phyloP scores from a whole-genome alignment of 2,113 vertebrate genomes.

The Perca flavescens region DNA sequence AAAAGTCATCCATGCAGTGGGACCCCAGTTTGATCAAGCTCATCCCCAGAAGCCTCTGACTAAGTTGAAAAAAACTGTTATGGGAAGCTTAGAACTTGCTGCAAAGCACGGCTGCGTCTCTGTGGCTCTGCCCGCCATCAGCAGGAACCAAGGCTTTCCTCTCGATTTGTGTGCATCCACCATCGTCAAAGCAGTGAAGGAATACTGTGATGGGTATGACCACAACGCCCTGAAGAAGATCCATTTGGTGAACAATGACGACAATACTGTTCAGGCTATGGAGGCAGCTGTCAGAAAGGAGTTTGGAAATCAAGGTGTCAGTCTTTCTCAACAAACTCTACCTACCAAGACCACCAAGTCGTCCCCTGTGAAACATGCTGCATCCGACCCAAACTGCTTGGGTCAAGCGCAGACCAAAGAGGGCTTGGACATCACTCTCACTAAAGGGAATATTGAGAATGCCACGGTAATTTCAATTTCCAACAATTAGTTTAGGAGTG shows the following conservation, averaged over 20 bases:
- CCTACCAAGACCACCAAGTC: accelerated
- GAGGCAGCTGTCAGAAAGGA: conserved; percentile 63
- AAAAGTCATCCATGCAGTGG: conserved; percentile 87
- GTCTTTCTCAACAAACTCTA: not conserved
- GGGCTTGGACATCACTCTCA: conserved; percentile 83
- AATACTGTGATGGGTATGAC: conserved; percentile 71
- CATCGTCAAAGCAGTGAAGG: conserved; percentile 85
- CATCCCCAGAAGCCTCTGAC: not conserved
- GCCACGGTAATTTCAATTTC: conserved; percentile 81
- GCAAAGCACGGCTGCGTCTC: conserved; percentile 68
- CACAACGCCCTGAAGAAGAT: conserved; percentile 80
- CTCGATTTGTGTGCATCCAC: conserved; percentile 70
- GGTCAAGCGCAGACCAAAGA: conserved; percentile 73
- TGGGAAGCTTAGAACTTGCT: conserved; percentile 80
- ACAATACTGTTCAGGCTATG: conserved; percentile 73
- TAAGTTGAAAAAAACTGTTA: conserved; percentile 79
- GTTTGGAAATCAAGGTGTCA: conserved; percentile 61
- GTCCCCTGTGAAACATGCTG: accelerated
- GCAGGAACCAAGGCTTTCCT: conserved; percentile 83
- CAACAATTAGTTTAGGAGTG: not conserved
- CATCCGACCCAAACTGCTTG: not conserved
- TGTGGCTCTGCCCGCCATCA: conserved; percentile 89
- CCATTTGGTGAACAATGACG: conserved; percentile 83
- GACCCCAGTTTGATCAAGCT: conserved; percentile 72
- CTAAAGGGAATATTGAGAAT: conserved; percentile 79